These are phyloP conservation scores for Pangasius larnaudii DNA, from an alignment of 2,797 vertebrate genomes.

Conservation along the genomic window DNA sequence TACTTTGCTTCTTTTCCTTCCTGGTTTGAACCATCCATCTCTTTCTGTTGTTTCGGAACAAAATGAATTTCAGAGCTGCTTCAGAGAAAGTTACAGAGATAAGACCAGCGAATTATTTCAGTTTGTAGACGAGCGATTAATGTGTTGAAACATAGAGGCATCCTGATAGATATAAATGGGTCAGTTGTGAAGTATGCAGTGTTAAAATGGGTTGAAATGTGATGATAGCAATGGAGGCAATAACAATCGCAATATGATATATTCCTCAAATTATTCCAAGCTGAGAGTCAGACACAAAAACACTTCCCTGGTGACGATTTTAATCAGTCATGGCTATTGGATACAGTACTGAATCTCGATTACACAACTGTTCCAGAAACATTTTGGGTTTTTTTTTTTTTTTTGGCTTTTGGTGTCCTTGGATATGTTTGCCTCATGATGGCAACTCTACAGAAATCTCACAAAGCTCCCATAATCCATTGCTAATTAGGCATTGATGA, in stretches of 20 bases:
- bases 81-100: conserved; percentile 19
- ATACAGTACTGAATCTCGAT: conserved; percentile 5
- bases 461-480: conserved; percentile 23
- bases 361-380: neutral
- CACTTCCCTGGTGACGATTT: neutral
- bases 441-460: conserved; percentile 10
- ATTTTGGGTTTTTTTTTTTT: neutral
- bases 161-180: neutral
- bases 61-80: conserved; percentile 37
- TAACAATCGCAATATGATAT: conserved; percentile 1
- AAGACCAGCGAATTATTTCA: neutral
- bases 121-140: neutral
- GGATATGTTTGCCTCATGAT: conserved; percentile 1
- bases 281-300: neutral
- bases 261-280: neutral
- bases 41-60: conserved; percentile 16
- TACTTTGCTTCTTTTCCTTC: conserved; percentile 3
- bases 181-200: neutral
- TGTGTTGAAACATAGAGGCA: conserved; percentile 2
- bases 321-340: conserved; percentile 25
- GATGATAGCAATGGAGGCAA: neutral
- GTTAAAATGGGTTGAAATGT: neutral
- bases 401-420: neutral
- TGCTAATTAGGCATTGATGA: conserved; percentile 43
- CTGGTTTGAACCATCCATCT: conserved; percentile 15